Evolutionary conservation across 2,113 vertebrate genomes (phyloP).

Genomic region (human (Homo sapiens)): DNA sequence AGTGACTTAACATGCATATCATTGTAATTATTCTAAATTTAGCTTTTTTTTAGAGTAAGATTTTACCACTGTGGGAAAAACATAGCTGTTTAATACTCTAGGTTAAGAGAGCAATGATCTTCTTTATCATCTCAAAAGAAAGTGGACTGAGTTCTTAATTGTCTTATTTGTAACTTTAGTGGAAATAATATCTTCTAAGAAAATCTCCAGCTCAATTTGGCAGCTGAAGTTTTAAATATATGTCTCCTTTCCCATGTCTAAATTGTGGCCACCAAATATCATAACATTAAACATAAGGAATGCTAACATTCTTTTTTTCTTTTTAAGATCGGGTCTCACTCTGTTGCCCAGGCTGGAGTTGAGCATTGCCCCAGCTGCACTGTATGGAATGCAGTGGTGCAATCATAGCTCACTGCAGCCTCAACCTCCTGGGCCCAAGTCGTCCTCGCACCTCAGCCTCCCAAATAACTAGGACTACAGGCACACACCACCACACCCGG

Average conservation of each 20-base stretch:
- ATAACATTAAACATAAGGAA: background rate
- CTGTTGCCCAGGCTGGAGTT: background rate
- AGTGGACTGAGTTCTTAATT: background rate
- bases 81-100: background rate
- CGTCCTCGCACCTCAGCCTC: background rate
- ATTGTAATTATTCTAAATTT: constrained; percentile 61
- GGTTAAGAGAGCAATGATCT: constrained; percentile 1
- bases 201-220: background rate
- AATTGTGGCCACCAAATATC: background rate
- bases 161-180: constrained; percentile 32
- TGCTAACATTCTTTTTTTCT: background rate
- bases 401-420: background rate
- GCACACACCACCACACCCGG: background rate
- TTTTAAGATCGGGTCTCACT: background rate
- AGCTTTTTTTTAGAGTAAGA: background rate
- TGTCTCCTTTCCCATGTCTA: background rate
- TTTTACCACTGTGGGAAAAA: constrained; percentile 38
- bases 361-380: background rate
- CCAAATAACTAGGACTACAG: background rate
- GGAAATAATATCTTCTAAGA: constrained; percentile 16
- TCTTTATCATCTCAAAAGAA: constrained; percentile 36
- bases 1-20: background rate
- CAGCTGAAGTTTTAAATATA: background rate
- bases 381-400: background rate
- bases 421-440: background rate